phyloP scores from a whole-genome alignment of 2,797 vertebrate species.

The Trichosurus vulpecula region DNA sequence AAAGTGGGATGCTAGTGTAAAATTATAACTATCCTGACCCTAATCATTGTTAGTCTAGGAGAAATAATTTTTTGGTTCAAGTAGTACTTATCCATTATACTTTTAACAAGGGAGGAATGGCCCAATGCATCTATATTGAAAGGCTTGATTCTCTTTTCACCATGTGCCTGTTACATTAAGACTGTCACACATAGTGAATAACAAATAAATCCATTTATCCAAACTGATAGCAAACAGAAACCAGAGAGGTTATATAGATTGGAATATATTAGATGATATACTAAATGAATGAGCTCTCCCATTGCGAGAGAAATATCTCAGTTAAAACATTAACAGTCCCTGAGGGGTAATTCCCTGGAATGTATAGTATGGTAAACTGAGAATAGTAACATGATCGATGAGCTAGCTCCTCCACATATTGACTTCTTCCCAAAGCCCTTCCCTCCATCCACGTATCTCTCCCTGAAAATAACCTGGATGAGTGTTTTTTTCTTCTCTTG shows the following conservation, averaged over 20 bases:
- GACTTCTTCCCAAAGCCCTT: background rate
- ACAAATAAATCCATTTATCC: background rate
- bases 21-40: background rate
- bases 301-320: background rate
- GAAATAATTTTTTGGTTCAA: background rate
- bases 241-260: background rate
- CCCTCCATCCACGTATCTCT: background rate
- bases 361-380: background rate
- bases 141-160: background rate
- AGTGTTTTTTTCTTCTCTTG: background rate
- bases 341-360: background rate
- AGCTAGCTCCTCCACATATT: background rate
- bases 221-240: background rate
- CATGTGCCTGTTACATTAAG: background rate
- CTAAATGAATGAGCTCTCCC: background rate
- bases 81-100: background rate
- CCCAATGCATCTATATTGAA: background rate
- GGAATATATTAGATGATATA: background rate
- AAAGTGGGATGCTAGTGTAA: background rate
- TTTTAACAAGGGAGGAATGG: background rate
- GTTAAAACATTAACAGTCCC: background rate
- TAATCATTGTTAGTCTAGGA: background rate
- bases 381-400: background rate
- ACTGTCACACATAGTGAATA: background rate
- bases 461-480: background rate